These are phyloP conservation scores for Drosophila nigricruria DNA, from an alignment of 2,888 invertebrate species.

Conservation along the genomic window DNA sequence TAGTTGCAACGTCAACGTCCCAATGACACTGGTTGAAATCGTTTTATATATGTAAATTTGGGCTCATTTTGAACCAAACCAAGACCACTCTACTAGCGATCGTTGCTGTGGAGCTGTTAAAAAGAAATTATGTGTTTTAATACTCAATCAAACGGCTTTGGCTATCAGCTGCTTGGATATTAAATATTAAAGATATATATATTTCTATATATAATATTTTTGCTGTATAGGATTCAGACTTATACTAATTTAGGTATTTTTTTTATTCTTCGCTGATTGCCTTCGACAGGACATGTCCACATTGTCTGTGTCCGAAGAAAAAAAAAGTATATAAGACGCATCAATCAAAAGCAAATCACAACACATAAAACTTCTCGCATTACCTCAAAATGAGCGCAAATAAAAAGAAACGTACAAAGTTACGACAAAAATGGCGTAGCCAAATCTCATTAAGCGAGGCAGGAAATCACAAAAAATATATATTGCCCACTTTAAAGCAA, in stretches of 20 bases:
- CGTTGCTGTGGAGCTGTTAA: not conserved
- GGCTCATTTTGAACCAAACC: not conserved
- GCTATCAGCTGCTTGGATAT: not conserved
- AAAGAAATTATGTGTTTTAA: not conserved
- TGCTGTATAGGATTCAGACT: not conserved
- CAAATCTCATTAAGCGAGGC: constrained; percentile 69
- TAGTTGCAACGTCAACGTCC: constrained; percentile 31
- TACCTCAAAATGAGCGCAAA: constrained; percentile 71
- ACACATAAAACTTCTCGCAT: constrained; percentile 78
- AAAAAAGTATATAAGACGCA: constrained; percentile 34
- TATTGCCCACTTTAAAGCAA: constrained; percentile 78
- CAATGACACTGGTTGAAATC: constrained; percentile 22
- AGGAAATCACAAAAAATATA: constrained; percentile 72
- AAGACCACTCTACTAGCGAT: not conserved
- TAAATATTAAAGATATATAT: not conserved
- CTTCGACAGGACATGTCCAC: constrained; percentile 17
- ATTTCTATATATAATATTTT: not conserved
- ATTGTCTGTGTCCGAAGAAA: constrained; percentile 11
- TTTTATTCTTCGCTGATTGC: constrained; percentile 27
- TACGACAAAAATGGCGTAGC: constrained; percentile 50
- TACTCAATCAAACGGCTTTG: not conserved
- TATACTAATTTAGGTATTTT: not conserved
- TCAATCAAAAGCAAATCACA: constrained; percentile 77
- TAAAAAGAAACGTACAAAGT: constrained; percentile 60
- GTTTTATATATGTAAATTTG: constrained; percentile 3